Conservation (phyloP, 1,140 invertebrate genomes). For the Drosophila erecta region DNA sequence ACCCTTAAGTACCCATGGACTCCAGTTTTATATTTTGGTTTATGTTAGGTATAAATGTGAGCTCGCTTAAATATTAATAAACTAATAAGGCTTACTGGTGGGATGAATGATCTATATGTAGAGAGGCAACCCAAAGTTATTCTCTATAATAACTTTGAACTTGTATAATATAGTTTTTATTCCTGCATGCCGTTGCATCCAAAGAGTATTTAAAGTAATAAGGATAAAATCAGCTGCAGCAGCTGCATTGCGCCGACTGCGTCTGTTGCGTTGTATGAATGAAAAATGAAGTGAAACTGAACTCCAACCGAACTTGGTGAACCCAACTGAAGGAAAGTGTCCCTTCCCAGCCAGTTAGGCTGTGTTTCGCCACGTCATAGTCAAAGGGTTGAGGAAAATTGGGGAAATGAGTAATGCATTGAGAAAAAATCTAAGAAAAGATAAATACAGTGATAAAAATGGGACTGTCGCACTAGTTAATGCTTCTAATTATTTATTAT, state of each 20-base stretch:
- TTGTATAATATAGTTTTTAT: background rate
- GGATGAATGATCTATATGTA: background rate
- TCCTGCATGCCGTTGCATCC: too few relatives aligned
- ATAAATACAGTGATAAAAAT: too few relatives aligned
- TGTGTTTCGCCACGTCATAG: conserved; percentile 66
- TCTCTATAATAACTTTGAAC: background rate
- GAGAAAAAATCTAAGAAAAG: background rate
- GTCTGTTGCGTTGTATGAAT: conserved; percentile 71
- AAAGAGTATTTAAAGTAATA: conserved; percentile 11
- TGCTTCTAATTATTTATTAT: background rate
- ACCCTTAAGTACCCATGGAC: background rate
- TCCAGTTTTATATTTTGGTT: background rate
- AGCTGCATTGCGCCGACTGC: conserved; percentile 43
- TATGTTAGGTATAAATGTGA: background rate
- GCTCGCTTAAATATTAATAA: too few relatives aligned
- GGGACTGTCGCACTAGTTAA: too few relatives aligned
- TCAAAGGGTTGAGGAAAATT: conserved; percentile 3
- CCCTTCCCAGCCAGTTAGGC: conserved; percentile 71
- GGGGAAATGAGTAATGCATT: background rate
- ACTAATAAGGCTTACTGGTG: background rate
- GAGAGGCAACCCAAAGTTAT: too few relatives aligned
- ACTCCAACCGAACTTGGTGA: conserved; percentile 38
- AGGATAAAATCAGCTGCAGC: conserved; percentile 5
- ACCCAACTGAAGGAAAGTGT: conserved; percentile 59
- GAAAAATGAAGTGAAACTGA: conserved; percentile 72